Percentiles rank a stretch among this genome's conserved stretches.
Evolutionary conservation across 92 coral and sea anemone genomes (phyloP).

Genomic region (Phenganax stokvisi): DNA sequence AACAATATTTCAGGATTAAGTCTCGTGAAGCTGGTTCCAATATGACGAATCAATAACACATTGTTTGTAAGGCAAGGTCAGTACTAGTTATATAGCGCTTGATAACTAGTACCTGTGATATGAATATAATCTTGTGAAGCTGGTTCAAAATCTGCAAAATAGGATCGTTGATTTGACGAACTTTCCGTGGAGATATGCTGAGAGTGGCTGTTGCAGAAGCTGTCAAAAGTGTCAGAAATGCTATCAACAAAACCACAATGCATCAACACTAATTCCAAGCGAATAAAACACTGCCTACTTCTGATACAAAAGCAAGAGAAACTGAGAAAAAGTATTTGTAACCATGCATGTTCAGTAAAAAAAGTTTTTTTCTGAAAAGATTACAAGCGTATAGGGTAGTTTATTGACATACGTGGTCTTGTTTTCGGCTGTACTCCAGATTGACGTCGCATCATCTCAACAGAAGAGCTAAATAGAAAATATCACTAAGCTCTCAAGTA

Average conservation of each 20-base stretch:
- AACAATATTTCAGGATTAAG: no score
- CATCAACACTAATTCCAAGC: no score
- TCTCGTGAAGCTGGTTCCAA: no score
- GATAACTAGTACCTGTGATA: constrained; percentile 67
- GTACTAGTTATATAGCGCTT: neutral
- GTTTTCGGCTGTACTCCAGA: constrained; percentile 66
- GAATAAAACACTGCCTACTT: no score
- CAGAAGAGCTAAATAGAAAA: constrained; percentile 60
- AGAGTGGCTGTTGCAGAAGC: constrained; percentile 97
- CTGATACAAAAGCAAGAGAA: no score
- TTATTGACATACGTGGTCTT: constrained; percentile 76
- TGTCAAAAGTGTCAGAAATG: constrained; percentile 28
- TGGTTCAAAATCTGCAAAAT: constrained; percentile 91
- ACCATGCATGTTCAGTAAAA: no score
- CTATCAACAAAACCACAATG: neutral
- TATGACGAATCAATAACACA: no score
- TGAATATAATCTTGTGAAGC: constrained; percentile 88
- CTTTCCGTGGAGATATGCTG: constrained; percentile 95
- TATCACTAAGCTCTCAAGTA: neutral
- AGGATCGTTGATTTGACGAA: constrained; percentile 98
- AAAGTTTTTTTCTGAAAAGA: no score
- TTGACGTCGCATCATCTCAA: constrained; percentile 76
- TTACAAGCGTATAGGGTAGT: neutral
- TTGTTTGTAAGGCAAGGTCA: no score
- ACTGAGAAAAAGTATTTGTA: no score